Percentiles rank a stretch among this genome's conserved stretches.
Conservation (phyloP, 2,888 invertebrate genomes). For the Cephalotes varians region DNA sequence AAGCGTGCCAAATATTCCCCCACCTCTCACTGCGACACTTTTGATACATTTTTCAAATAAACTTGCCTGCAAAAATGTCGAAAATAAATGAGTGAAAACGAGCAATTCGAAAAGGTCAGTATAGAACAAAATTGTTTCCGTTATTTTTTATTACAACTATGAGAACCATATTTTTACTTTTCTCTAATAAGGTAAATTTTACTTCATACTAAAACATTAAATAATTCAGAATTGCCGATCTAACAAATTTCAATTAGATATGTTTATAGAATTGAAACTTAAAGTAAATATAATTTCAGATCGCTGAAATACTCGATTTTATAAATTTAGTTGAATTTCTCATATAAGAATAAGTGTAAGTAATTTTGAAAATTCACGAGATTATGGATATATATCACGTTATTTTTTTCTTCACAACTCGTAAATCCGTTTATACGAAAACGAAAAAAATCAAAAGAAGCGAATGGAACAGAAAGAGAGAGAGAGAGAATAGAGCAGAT, state of each 20-base stretch:
- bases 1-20: conserved; percentile 31
- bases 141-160: conserved; percentile 1
- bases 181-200: background rate
- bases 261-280: background rate
- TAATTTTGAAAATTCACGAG: conserved; percentile 11
- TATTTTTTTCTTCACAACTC: conserved; percentile 23
- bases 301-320: background rate
- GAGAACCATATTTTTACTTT: background rate
- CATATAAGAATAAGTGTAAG: conserved; percentile 10
- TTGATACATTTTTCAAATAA: conserved; percentile 33
- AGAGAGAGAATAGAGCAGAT: background rate
- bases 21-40: background rate
- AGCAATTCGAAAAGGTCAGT: background rate
- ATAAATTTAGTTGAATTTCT: background rate
- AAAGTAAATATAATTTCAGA: background rate
- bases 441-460: conserved; percentile 15
- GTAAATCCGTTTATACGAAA: conserved; percentile 15
- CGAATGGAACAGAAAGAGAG: too few relatives aligned
- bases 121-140: conserved; percentile 21
- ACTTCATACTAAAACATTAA: background rate
- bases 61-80: conserved; percentile 22
- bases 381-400: conserved; percentile 2
- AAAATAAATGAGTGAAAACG: conserved; percentile 17
- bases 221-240: background rate
- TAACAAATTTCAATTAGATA: background rate